Base-by-base conservation (phyloP, 2,113 vertebrate genomes). In the Pholis gunnellus region DNA sequence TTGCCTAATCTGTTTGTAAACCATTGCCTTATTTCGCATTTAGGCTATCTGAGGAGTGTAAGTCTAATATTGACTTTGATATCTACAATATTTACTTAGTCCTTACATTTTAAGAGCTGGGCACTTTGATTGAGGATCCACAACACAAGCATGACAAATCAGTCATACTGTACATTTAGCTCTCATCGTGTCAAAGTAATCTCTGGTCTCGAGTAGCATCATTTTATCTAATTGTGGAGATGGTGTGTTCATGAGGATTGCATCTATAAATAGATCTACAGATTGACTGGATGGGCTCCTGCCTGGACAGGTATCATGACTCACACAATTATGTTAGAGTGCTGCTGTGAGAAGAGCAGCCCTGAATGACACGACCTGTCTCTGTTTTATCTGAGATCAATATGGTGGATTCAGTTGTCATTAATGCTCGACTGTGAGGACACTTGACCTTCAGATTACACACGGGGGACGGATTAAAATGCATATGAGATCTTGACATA, bases 351-450 rank as follows among this genome's bases (percentile, higher is more conserved):
- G 77, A 40, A 14, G 57, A 72, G 63, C 38, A n/a, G 44, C 52
- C 40, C 48, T 61, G 48, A 72, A 77, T 72, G 69, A 67, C 68
- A 64, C 1, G 4, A 44, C 64, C 60, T 52, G 63, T 72, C 44
- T 75, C 67, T 79, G 71, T 42, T 54, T 29, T 46, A 34, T 66
- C 44, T 46, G 61, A 75, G 63, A 88, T 87, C 66, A 78, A 89
- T 86, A 78, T 11, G 71, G 17, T 78, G 38, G 44, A 40, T 17
- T 57, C 29, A 34, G 6, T 5, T 44, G 11, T 42, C 65, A 68
- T 69, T 60, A 74, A 60, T 25, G 54, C 29, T 1, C 1, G 8
- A 72, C 69, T 56, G 27, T 76, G 73, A 83, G 68, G 72, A 72
- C 66, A 75, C 25, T 40, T 73, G 65, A 70, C 73, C 44, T 84